Evolutionary conservation across 2,113 vertebrate genomes (phyloP).

Genomic region (Todiramphus chloris): DNA sequence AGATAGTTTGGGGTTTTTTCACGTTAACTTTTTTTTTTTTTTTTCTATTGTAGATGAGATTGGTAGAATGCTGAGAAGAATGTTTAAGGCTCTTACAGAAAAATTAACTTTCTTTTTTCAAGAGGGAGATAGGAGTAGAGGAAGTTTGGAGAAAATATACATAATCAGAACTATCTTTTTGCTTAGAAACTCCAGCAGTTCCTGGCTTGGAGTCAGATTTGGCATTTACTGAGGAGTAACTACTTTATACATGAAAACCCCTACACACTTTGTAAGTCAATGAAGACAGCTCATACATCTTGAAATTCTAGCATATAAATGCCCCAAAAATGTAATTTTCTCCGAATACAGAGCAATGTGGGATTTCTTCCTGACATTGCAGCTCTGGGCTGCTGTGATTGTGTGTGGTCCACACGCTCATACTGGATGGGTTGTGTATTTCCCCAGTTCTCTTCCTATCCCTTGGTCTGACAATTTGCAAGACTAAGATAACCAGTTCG

Average conservation of each 20-base stretch:
- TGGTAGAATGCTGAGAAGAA: neutral
- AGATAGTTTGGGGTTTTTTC: neutral
- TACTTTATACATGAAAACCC: slow-evolving; percentile 38
- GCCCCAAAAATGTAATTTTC: slow-evolving; percentile 27
- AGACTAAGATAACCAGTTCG: neutral
- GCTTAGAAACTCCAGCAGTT: neutral
- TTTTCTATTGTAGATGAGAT: neutral
- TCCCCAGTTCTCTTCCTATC: neutral
- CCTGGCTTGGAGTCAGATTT: neutral
- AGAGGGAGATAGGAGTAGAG: neutral
- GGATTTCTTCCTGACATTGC: neutral
- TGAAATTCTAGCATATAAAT: slow-evolving; percentile 39
- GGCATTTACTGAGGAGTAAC: neutral
- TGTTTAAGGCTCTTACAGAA: neutral
- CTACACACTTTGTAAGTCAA: slow-evolving; percentile 6
- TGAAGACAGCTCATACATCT: slow-evolving; percentile 3
- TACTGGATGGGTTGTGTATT: neutral
- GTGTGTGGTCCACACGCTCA: neutral
- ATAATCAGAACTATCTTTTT: neutral
- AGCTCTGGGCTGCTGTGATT: neutral
- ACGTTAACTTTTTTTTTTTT: neutral
- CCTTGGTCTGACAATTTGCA: neutral
- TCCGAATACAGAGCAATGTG: neutral
- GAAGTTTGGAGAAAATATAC: neutral
- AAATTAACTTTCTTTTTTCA: neutral